Base-by-base conservation (phyloP, 2,113 vertebrate species). In the Aleadryas rufinucha region DNA sequence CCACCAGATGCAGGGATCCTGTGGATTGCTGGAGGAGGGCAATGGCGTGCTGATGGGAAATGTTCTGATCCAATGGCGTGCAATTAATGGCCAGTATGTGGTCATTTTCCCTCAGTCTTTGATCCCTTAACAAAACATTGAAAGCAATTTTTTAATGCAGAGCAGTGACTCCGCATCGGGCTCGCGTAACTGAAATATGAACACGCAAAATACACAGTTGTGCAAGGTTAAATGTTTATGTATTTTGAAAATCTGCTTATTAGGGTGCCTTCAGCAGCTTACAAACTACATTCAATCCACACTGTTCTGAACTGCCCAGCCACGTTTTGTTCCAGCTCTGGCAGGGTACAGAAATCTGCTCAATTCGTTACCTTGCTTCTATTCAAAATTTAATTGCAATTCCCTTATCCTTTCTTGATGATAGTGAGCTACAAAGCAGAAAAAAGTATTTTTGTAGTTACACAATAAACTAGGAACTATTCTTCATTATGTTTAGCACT, bases 51-150 rank as follows among this genome's bases (percentile, higher is more conserved):
- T 99, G 99, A 95, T 99, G 99, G 84, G 98, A 99, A 95, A 99
- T 91, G 59, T 97, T 98, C 84, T 98, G 96, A 96, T 99, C 99
- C 98, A 99, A 97, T 64, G 98, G 98, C 19, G 95, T 98, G 76
- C 98, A 98, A 84, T 99, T 99, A 78, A 99, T 99, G 88, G 99
- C 99, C 98, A 99, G 95, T 96, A 99, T 99, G 94, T 99, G 99
- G 97, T 99, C 99, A 74, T 98, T 98, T 96, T 99, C 99, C 96
- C 97, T 98, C 41, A 99, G 97, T 63, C 98, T 97, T 61, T 99
- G 99, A 97, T 99, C 99, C 97, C 99, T 99, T 93, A n/a, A 85
- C 85, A 92, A 97, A 93, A 96, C 61, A 95, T 52, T 80, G 86
- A 93, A 97, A 97, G 82, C 76, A 69, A 69, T 71, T 94, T 94